Evolutionary conservation across 2,113 vertebrate genomes (phyloP).

Genomic region (Vicugna pacos): DNA sequence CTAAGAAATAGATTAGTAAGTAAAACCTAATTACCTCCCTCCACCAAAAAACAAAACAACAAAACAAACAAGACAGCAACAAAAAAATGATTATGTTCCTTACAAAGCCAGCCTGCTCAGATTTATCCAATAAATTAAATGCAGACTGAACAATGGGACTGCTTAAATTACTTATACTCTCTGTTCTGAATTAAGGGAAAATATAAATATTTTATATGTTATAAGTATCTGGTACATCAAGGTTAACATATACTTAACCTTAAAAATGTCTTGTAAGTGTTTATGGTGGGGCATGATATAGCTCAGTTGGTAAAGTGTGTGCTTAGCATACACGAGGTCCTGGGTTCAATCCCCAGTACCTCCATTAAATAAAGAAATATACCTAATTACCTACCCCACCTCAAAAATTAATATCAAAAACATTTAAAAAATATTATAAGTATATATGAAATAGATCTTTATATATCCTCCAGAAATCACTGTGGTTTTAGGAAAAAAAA

Average conservation of each 20-base stretch:
- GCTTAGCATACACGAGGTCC: too few relatives aligned
- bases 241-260: background rate
- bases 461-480: background rate
- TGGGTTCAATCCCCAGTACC: too few relatives aligned
- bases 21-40: too few relatives aligned
- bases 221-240: background rate
- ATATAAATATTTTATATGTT: background rate
- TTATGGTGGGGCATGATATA: too few relatives aligned
- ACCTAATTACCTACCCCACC: too few relatives aligned
- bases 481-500: background rate
- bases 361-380: too few relatives aligned
- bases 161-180: background rate
- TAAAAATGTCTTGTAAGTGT: background rate
- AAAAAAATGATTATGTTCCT: background rate
- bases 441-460: background rate
- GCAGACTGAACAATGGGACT: background rate
- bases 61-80: too few relatives aligned
- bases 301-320: too few relatives aligned
- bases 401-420: too few relatives aligned
- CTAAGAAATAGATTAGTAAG: too few relatives aligned
- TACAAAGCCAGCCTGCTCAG: background rate
- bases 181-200: conserved; percentile 1
- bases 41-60: too few relatives aligned
- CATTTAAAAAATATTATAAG: too few relatives aligned
- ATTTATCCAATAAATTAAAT: background rate